Base-by-base conservation (phyloP, 2,113 vertebrate genomes). In the Ophthalmolycus amberensis region DNA sequence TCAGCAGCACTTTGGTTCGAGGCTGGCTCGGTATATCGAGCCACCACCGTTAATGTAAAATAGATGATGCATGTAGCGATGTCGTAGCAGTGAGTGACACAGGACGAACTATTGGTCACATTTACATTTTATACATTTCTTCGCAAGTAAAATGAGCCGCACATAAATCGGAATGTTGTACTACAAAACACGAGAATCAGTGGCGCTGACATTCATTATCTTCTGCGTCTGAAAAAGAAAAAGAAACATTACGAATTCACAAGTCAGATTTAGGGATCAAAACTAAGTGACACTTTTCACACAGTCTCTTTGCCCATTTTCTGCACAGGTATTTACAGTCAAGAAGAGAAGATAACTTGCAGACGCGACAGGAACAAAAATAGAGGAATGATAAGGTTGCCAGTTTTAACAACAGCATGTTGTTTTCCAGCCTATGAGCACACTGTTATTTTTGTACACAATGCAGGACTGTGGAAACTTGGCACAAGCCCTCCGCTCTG, bases 1-100 rank as follows among this genome's bases (percentile, higher is more conserved):
- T 77, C 89, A 90, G 90, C 85, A 92, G 92, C 89, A 90, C 60
- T 87, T 89, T 89, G 88, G 86, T 91, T 81, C 67, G 72, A 82
- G 77, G 32, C 84, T 42, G 50, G 38, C 75, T 75, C 25, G 6
- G 73, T 52, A n/a, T 16, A 74, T 59, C 16, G 10, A 72, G 76
- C 85, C 75, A 82, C 29, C 46, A 29, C 42, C 27, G 29, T 63
- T 40, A 70, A 56, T 48, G 9, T 42, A 15, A 42, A 59, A 64
- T 79, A 40, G 74, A 81, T 86, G 27, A 89, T 86, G 59, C 20
- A 80, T 59, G 75, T 79, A 60, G 25, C 68, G 46, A 48, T 58
- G 59, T 32, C 38, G 29, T 79, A 65, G 58, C 32, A 64, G 62
- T 8, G 12, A 71, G 67, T 42, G 12, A 82, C 66, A 75, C 40